Evolutionary conservation across 1,140 invertebrate species (phyloP).

Genomic region (Trigoniulus corallinus): DNA sequence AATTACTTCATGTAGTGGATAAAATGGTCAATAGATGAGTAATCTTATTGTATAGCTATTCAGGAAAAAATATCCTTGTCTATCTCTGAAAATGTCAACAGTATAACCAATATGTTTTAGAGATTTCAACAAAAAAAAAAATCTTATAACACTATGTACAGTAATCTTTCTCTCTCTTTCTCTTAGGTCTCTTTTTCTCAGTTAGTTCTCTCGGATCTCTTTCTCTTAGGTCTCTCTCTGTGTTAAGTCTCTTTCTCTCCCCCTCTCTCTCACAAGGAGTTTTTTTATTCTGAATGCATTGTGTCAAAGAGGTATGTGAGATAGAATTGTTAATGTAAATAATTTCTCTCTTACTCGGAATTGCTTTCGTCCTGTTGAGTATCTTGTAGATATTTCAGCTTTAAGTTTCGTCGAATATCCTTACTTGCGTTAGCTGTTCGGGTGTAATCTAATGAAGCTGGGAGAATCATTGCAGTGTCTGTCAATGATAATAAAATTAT

Average conservation of each 20-base stretch:
- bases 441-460: constrained; percentile 46
- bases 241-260: neutral
- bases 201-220: neutral
- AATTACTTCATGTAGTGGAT: too few species aligned
- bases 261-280: neutral
- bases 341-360: constrained; percentile 51
- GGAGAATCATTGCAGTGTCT: constrained; percentile 66
- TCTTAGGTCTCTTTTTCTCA: too few species aligned
- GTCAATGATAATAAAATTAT: constrained; percentile 12
- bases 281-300: neutral
- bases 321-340: neutral
- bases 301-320: neutral
- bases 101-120: too few species aligned
- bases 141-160: too few species aligned
- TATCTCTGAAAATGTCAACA: too few species aligned
- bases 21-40: too few species aligned
- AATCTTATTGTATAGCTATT: too few species aligned
- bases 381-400: constrained; percentile 49
- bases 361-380: constrained; percentile 51
- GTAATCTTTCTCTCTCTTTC: too few species aligned
- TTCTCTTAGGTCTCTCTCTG: neutral
- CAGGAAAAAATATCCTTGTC: too few species aligned
- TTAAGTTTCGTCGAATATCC: constrained; percentile 54
- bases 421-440: constrained; percentile 49
- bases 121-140: too few species aligned